A percentile compares a stretch with the other conserved stretches of the same genome.
These are phyloP conservation scores for Deilephila elpenor DNA, from an alignment of 2,888 invertebrate genomes.

Conservation along the genomic window DNA sequence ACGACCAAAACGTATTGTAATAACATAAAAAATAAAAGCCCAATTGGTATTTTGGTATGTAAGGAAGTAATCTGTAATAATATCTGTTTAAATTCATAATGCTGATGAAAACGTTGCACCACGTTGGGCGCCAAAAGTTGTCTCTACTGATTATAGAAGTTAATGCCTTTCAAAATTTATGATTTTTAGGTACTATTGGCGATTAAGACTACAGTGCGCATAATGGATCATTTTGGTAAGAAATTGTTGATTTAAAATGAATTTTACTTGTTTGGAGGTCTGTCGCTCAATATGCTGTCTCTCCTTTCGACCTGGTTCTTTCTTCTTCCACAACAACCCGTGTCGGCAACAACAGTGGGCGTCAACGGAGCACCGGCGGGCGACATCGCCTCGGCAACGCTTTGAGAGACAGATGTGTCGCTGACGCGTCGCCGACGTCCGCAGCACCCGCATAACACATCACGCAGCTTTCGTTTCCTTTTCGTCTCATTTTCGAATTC, in stretches of 20 bases:
- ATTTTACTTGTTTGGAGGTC: slow-evolving; percentile 69
- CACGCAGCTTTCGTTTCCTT: slow-evolving; percentile 78
- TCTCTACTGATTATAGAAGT: too few relatives aligned
- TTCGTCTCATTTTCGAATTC: slow-evolving; percentile 76
- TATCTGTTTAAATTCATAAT: too few relatives aligned
- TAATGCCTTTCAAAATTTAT: too few relatives aligned
- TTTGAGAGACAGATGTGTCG: slow-evolving; percentile 44
- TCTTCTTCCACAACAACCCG: slow-evolving; percentile 75
- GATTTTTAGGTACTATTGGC: too few relatives aligned
- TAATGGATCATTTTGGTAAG: neutral
- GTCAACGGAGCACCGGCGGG: slow-evolving; percentile 46
- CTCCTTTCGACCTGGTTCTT: slow-evolving; percentile 75
- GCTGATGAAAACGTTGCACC: neutral
- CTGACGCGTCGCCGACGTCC: slow-evolving; percentile 58
- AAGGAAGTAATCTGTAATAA: too few relatives aligned
- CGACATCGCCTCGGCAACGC: slow-evolving; percentile 46
- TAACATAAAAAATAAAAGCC: neutral
- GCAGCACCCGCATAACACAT: slow-evolving; percentile 73
- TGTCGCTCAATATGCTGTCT: slow-evolving; percentile 83
- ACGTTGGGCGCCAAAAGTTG: neutral
- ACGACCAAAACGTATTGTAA: too few relatives aligned
- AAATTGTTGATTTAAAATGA: neutral
- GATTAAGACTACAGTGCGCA: neutral
- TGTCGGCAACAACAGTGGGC: slow-evolving; percentile 59
- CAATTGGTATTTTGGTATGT: too few relatives aligned